Base-by-base conservation (phyloP, 2,113 vertebrate species). In the Eurystomus gularis region DNA sequence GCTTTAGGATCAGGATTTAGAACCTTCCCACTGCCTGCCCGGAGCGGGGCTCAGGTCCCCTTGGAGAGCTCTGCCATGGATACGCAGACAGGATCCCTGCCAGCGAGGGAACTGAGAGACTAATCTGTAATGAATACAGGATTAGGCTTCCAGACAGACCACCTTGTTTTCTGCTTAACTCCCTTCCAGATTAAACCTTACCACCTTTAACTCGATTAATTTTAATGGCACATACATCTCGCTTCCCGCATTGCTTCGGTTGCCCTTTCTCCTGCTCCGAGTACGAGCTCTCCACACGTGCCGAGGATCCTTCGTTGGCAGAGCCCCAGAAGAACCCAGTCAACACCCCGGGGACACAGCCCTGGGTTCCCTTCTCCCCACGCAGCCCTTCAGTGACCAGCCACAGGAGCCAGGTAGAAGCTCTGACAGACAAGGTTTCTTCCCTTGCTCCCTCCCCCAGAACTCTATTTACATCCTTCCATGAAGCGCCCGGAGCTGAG, bases 11-110 rank as follows among this genome's bases (percentile, higher is more conserved):
- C 0, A 1, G 48, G 54, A 24, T 26, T 21, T 29, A 40, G 24
- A 21, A 5, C 6, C 5, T 18, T 57, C 13, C 70, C 9, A 42
- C 33, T 17, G 28, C 65, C 24, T 6, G 21, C 49, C 12, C 0
- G 3, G 55, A 17, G 61, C 61, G 29, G 40, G 29, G 39, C 1
- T 19, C 7, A 3, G 57, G 39, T 4, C 3, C 14, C 33, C 64
- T 2, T 0, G 1, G 37, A 37, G 57, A 19, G 25, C 29, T 48
- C 21, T 2, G 2, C 17, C 40, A 65, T 33, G 37, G n/a, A 9
- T 1, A 14, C 1, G 3, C 8, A 8, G 20, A 4, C 24, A 33
- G 51, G 1, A n/a, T 24, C 52, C 54, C 62, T 31, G 8, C 0
- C 35, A 19, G 58, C 2, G 1, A 68, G 65, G 42, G 69, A 20